These are phyloP conservation scores for Peromyscus nudipes DNA, from an alignment of 2,797 vertebrate genomes.

Conservation along the genomic window DNA sequence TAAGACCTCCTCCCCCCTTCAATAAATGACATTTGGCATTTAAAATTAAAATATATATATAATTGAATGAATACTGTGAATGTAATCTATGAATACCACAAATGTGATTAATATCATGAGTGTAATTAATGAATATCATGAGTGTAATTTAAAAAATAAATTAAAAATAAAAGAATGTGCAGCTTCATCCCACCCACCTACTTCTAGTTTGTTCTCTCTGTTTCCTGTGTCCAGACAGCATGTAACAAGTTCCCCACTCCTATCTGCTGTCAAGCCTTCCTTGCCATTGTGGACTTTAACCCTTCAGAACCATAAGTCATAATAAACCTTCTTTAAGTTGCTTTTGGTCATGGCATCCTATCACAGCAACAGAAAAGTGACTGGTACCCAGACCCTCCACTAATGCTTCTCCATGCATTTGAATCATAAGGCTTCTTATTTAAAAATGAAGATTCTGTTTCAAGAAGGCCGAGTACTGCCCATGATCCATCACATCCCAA, in stretches of 20 bases:
- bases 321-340: background rate
- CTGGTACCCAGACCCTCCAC: background rate
- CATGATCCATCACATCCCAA: background rate
- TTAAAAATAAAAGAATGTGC: background rate
- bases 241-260: no score
- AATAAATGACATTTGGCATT: no score
- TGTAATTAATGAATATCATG: no score
- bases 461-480: background rate
- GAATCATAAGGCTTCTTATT: background rate
- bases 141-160: no score
- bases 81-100: no score
- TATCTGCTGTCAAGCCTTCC: background rate
- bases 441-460: background rate
- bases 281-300: background rate
- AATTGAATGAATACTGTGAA: no score
- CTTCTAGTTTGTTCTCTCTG: background rate
- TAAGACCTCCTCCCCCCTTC: no score
- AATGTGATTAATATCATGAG: no score
- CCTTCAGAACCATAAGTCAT: background rate
- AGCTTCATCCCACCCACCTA: background rate
- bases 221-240: background rate
- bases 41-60: no score
- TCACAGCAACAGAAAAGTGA: background rate
- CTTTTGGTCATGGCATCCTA: background rate
- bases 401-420: background rate